Evolutionary conservation across 2,888 invertebrate genomes (phyloP).

Genomic region (Malthinus seriepunctatus): DNA sequence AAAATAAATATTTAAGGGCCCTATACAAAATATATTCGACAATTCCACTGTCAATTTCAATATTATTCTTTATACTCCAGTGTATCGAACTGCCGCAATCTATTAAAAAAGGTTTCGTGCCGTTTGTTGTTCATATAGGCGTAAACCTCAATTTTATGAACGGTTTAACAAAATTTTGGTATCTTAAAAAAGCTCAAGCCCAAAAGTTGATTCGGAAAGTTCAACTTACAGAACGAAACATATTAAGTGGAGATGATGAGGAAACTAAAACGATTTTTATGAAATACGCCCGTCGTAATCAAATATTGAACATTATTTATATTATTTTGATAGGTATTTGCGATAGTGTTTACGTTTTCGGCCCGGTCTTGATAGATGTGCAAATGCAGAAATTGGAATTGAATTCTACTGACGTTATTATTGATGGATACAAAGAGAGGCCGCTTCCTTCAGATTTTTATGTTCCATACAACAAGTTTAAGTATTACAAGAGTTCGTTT

Average conservation of each 20-base stretch:
- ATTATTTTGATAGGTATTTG: background rate
- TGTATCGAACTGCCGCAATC: background rate
- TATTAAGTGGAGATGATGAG: background rate
- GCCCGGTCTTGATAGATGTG: background rate
- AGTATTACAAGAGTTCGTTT: slow-evolving; percentile 28
- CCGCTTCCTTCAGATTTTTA: slow-evolving; percentile 21
- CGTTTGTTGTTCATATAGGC: background rate
- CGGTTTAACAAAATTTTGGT: background rate
- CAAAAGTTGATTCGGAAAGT: background rate
- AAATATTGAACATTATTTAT: background rate
- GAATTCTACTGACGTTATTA: background rate
- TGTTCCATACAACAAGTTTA: slow-evolving; percentile 35
- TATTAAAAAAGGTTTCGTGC: background rate
- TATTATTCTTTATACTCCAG: background rate
- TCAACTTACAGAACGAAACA: background rate
- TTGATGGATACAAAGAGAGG: too few relatives aligned
- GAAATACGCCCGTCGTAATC: background rate
- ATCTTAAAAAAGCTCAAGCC: background rate
- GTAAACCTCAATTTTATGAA: background rate
- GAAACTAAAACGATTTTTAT: background rate
- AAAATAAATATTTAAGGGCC: background rate
- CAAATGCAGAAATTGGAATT: too few relatives aligned
- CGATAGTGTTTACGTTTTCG: background rate
- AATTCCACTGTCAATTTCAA: background rate
- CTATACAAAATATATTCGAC: background rate